phyloP scores from a whole-genome alignment of 2,113 vertebrate genomes.

The Mustela nigripes region DNA sequence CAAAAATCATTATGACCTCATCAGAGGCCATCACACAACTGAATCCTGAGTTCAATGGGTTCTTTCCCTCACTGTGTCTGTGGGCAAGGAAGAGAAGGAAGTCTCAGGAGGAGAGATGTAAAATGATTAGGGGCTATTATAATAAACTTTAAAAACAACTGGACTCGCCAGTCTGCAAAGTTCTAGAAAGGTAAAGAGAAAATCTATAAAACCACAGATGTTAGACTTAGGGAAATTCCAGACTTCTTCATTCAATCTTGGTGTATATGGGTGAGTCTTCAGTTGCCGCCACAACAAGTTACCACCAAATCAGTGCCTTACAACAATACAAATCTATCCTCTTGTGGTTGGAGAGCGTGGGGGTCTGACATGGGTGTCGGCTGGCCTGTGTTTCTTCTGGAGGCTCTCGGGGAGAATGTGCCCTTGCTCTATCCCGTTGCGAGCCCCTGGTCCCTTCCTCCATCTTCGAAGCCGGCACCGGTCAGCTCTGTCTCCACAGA shows the following conservation, averaged over 20 bases:
- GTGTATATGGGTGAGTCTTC: too few relatives aligned
- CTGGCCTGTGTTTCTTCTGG: neutral
- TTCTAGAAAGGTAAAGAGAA: neutral
- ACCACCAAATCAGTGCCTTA: neutral
- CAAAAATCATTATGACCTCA: neutral
- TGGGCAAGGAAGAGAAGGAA: neutral
- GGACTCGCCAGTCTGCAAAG: neutral
- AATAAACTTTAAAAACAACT: neutral
- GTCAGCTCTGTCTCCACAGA: neutral
- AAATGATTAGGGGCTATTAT: neutral
- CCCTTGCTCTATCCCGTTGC: neutral
- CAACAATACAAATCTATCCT: fast-evolving
- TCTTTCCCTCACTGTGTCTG: neutral
- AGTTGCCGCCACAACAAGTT: neutral
- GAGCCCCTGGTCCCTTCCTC: neutral
- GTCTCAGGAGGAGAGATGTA: neutral
- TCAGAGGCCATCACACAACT: neutral
- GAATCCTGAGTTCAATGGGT: too few relatives aligned
- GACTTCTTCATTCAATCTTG: neutral
- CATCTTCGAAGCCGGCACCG: neutral
- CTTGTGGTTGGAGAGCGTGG: fast-evolving
- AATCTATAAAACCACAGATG: neutral
- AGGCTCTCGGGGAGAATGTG: neutral
- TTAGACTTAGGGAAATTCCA: neutral
- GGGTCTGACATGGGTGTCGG: fast-evolving